A percentile compares a stretch with the other conserved stretches of the same genome.
These are phyloP conservation scores for Sebastolobus alascanus DNA, from an alignment of 2,797 vertebrate genomes.

Conservation along the genomic window DNA sequence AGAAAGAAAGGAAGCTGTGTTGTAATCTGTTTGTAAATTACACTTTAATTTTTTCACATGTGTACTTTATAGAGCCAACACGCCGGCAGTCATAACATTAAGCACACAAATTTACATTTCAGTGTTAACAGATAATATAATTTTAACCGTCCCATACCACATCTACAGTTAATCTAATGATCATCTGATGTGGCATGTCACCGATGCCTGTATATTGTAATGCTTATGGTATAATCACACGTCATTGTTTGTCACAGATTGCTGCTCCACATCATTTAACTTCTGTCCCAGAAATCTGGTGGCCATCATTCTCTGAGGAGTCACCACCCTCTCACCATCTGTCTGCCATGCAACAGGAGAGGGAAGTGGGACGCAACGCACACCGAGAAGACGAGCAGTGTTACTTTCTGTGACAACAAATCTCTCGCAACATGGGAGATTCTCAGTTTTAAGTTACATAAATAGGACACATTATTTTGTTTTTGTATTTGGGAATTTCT, in stretches of 20 bases:
- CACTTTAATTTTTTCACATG: background rate
- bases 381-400: background rate
- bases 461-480: too few relatives aligned
- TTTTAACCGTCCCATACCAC: background rate
- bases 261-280: conserved; percentile 27
- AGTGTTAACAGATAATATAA: background rate
- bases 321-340: conserved; percentile 60
- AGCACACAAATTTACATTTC: background rate
- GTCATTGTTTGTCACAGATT: conserved; percentile 32
- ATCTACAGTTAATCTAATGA: background rate
- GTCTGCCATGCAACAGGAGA: conserved; percentile 33
- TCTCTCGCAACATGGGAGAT: background rate
- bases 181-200: background rate
- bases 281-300: conserved; percentile 55
- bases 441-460: background rate
- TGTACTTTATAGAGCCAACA: background rate
- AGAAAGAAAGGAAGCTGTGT: background rate
- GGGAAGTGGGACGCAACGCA: conserved; percentile 49
- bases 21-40: background rate
- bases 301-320: conserved; percentile 37
- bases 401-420: conserved; percentile 1
- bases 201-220: background rate
- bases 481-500: background rate
- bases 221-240: background rate
- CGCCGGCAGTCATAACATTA: background rate